Base-by-base conservation (phyloP, 53 echinoderm and acorn worm genomes). In the Pentamera pediparva region DNA sequence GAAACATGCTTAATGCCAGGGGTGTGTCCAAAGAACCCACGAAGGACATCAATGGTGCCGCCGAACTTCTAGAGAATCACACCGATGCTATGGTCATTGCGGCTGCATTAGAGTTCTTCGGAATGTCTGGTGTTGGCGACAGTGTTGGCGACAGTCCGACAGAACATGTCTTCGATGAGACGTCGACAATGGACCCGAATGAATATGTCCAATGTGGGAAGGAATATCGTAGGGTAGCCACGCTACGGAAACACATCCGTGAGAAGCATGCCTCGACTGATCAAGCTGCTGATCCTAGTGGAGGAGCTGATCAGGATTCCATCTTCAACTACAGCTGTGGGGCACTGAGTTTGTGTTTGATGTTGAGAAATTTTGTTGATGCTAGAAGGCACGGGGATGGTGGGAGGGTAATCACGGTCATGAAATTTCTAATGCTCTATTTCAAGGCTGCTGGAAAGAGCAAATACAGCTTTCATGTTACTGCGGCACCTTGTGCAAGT, bases 401-500 rank as follows among this genome's bases (percentile, higher is more conserved):
- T 59, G 74, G 47, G 15, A 33, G 85, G 0, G 33, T 75, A 27
- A 53, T 85, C 43, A 58, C 30, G 35, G 21, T 85, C 22, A 74
- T 75, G 39, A 81, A 80, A 41, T 80, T 61, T 39, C 25, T 80
- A 1, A 24, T 86, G 26, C 60, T 86, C 15, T 76, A 80, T 43
- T 80, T 67, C 43, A 61, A 49, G 12, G 31, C 65, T n/a, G 43
- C 65, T 19, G 85, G 75, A 1, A 85, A 85, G 55, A 32, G 37
- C 0, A 85, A 85, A 32, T 85, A 85, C 47, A 55, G 64, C 18
- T 56, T 32, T 25, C 74, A 84, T 39, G 41, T 39, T 15, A n/a
- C 47, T 85, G 6, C 30, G 85, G 39, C 53, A 78, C 21, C 83
- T 88, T 10, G 60, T 67, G 2, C 88, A 88, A 29, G 65, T 83